phyloP scores from a whole-genome alignment of 2,888 invertebrate genomes.

The Adela reaumurella region DNA sequence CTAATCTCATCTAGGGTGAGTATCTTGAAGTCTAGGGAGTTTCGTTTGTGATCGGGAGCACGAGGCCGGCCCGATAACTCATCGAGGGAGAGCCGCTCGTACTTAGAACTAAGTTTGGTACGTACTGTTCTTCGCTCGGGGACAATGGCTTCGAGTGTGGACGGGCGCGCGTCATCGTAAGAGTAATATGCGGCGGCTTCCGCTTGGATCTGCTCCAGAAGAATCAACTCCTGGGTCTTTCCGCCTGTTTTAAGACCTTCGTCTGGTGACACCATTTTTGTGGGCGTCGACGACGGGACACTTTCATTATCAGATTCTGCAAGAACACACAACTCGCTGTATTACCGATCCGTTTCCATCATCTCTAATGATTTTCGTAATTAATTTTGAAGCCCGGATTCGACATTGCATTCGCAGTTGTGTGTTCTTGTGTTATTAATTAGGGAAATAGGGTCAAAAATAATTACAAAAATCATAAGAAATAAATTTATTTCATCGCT shows the following conservation, averaged over 20 bases:
- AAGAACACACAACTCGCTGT: conserved; percentile 62
- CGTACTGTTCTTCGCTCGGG: conserved; percentile 28
- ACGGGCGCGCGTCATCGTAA: conserved; percentile 39
- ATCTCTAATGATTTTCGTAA: conserved; percentile 44
- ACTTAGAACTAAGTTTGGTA: conserved; percentile 30
- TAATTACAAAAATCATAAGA: conserved; percentile 57
- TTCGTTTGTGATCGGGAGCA: conserved; percentile 19
- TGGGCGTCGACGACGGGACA: conserved; percentile 60
- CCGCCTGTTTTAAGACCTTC: conserved; percentile 30
- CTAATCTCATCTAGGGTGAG: conserved; percentile 51
- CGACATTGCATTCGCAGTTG: conserved; percentile 26
- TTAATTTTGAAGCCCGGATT: conserved; percentile 43
- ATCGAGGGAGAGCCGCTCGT: conserved; percentile 48
- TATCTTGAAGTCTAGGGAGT: conserved; percentile 40
- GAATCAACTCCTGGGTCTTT: conserved; percentile 67
- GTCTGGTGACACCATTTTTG: conserved; percentile 35
- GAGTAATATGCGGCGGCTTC: conserved; percentile 71
- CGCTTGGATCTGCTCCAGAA: conserved; percentile 66
- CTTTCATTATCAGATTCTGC: conserved; percentile 78
- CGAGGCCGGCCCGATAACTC: conserved; percentile 41
- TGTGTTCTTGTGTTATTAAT: conserved; percentile 42
- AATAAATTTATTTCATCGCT: conserved; percentile 53
- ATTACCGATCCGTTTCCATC: conserved; percentile 13
- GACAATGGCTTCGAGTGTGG: conserved; percentile 13
- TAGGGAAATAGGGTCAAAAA: conserved; percentile 45